These are phyloP conservation scores for Uria lomvia DNA, from an alignment of 2,113 vertebrate genomes.

Conservation along the genomic window DNA sequence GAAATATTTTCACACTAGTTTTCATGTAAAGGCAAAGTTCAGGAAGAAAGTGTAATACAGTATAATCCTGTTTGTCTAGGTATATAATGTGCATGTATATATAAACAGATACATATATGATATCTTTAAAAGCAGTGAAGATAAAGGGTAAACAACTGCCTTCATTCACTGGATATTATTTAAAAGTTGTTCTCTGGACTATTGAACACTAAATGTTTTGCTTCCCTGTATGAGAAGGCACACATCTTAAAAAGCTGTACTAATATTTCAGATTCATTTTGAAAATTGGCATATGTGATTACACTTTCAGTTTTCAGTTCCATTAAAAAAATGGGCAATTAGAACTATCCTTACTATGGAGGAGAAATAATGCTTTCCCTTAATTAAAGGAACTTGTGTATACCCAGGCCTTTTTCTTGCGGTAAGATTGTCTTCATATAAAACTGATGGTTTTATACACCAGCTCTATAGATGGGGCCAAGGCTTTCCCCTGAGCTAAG, in stretches of 20 bases:
- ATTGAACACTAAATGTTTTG: neutral
- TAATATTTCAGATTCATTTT: neutral
- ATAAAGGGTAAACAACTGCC: neutral
- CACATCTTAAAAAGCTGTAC: neutral
- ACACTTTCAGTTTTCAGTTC: neutral
- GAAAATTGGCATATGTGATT: neutral
- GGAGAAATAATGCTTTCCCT: neutral
- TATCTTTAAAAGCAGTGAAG: neutral
- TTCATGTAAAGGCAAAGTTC: neutral
- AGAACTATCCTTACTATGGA: neutral
- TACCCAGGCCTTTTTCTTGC: neutral
- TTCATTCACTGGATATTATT: neutral
- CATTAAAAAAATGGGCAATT: neutral
- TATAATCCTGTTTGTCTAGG: neutral
- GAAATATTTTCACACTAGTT: neutral
- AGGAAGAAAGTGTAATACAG: neutral
- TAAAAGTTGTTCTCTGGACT: neutral
- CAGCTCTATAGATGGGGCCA: neutral
- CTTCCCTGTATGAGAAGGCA: neutral
- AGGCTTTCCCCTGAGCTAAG: neutral
- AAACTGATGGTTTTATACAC: neutral
- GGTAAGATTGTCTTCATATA: neutral
- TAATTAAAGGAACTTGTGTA: neutral
- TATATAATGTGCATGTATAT: neutral
- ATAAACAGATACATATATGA: neutral